These are phyloP conservation scores for Margarornis squamiger DNA, from an alignment of 2,797 vertebrate genomes.

Conservation along the genomic window DNA sequence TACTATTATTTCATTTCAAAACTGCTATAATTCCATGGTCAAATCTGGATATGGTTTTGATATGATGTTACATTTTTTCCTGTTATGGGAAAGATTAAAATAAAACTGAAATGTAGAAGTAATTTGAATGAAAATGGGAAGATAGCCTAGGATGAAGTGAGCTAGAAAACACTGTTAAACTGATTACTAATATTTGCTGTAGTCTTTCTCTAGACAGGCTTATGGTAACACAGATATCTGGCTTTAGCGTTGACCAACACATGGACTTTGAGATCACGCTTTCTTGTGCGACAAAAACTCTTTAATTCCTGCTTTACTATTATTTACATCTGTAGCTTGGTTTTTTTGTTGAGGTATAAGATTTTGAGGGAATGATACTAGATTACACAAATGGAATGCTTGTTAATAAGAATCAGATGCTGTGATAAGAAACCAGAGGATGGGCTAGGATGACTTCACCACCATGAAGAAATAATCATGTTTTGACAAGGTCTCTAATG, in stretches of 20 bases:
- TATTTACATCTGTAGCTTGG: neutral
- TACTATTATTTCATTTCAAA: neutral
- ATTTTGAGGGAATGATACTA: neutral
- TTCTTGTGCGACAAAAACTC: neutral
- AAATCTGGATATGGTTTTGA: neutral
- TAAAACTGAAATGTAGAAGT: neutral
- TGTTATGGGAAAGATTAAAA: neutral
- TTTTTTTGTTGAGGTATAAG: neutral
- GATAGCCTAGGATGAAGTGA: neutral
- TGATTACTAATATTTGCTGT: neutral
- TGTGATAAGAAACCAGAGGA: neutral
- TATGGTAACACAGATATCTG: neutral
- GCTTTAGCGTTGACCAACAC: neutral
- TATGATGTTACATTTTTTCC: neutral
- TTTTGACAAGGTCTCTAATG: neutral
- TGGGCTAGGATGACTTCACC: neutral
- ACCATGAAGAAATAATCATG: neutral
- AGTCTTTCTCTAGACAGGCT: neutral
- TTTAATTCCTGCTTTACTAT: neutral
- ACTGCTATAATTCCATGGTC: neutral
- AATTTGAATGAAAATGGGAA: neutral
- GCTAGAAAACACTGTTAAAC: neutral
- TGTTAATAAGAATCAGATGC: neutral
- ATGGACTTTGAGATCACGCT: neutral
- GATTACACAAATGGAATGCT: neutral